Percentiles rank a stretch among this genome's conserved stretches.
Conservation (phyloP, 2,888 invertebrate species). For the Hedya salicella region DNA sequence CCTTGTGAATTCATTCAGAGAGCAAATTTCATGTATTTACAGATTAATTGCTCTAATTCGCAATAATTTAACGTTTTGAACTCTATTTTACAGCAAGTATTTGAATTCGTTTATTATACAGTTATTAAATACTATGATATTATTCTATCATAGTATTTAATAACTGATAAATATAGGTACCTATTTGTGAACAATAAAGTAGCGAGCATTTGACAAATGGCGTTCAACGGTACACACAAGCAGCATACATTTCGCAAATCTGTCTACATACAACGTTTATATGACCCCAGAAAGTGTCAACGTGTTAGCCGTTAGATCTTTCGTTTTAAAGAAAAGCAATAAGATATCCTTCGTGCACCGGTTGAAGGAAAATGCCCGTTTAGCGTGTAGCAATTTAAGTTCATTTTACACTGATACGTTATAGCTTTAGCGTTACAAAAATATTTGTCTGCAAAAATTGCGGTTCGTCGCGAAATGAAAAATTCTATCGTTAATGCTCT, state of each 20-base stretch:
- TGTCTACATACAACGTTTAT: slow-evolving; percentile 58
- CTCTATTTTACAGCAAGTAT: too few species aligned
- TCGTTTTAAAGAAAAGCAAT: slow-evolving; percentile 65
- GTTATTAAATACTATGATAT: too few species aligned
- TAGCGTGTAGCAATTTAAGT: slow-evolving; percentile 52
- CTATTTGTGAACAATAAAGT: background rate
- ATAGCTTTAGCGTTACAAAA: slow-evolving; percentile 49
- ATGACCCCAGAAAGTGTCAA: slow-evolving; percentile 59
- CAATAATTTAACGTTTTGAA: too few species aligned
- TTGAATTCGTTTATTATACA: too few species aligned
- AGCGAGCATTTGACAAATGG: background rate
- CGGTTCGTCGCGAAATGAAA: slow-evolving; percentile 63
- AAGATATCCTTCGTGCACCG: slow-evolving; percentile 47
- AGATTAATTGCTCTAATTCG: too few species aligned
- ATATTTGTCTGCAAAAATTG: slow-evolving; percentile 64
- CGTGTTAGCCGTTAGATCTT: slow-evolving; percentile 60
- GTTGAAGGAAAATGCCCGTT: slow-evolving; percentile 55
- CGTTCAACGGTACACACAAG: slow-evolving; percentile 43
- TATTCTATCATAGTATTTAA: too few species aligned
- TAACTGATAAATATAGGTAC: background rate
- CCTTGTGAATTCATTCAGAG: too few species aligned
- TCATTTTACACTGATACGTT: slow-evolving; percentile 53
- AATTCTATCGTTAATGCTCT: slow-evolving; percentile 53
- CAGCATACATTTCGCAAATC: slow-evolving; percentile 53
- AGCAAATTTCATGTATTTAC: too few species aligned